Conservation (phyloP, 2,888 invertebrate species). For the Chrysodeixis includens region DNA sequence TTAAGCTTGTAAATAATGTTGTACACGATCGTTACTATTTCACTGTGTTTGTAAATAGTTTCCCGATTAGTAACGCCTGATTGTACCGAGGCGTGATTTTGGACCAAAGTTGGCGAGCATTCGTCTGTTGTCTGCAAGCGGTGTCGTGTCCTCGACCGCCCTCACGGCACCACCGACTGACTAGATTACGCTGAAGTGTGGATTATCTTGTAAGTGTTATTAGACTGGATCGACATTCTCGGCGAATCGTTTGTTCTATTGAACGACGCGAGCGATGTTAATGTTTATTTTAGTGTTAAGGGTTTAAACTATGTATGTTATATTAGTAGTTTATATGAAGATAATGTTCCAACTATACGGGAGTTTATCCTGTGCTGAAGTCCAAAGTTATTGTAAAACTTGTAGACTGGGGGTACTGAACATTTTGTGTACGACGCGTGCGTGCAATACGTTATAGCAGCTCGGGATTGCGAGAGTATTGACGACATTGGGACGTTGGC, state of each 20-base stretch:
- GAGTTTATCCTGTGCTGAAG: slow-evolving; percentile 35
- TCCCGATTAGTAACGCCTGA: slow-evolving; percentile 39
- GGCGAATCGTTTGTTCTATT: slow-evolving; percentile 41
- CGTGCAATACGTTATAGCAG: slow-evolving; percentile 20
- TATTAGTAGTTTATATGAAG: slow-evolving; percentile 15
- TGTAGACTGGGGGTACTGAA: slow-evolving; percentile 38
- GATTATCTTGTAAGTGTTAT: slow-evolving; percentile 44
- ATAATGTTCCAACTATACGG: slow-evolving; percentile 18
- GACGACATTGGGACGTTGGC: slow-evolving; percentile 38
- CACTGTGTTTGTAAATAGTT: slow-evolving; percentile 5
- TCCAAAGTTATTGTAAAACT: slow-evolving; percentile 34
- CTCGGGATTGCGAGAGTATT: slow-evolving; percentile 30
- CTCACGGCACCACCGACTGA: slow-evolving; percentile 55
- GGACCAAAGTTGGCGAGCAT: slow-evolving; percentile 39
- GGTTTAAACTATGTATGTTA: slow-evolving; percentile 32
- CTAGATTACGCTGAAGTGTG: slow-evolving; percentile 42
- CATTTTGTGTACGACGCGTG: slow-evolving; percentile 23
- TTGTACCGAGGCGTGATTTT: slow-evolving; percentile 22
- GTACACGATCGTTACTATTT: slow-evolving; percentile 13
- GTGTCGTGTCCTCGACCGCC: slow-evolving; percentile 12
- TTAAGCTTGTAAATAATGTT: slow-evolving; percentile 16
- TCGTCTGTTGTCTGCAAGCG: neutral
- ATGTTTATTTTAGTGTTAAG: slow-evolving; percentile 47
- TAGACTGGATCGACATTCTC: slow-evolving; percentile 35
- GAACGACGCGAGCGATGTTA: slow-evolving; percentile 37